phyloP scores from a whole-genome alignment of 2,113 vertebrate species.

The Xenopus laevis region DNA sequence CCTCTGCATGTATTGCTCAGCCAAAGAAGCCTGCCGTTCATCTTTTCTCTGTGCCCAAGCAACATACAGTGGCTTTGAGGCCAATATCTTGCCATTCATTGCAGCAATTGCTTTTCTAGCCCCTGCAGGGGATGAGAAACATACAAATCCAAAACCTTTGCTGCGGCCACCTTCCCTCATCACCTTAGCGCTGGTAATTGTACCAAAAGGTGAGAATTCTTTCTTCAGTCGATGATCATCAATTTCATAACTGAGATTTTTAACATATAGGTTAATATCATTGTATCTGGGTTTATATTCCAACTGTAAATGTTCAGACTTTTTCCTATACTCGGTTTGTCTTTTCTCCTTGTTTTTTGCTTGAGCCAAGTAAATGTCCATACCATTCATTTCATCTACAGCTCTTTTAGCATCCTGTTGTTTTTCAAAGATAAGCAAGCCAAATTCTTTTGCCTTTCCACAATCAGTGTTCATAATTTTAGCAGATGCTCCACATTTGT shows the following conservation, averaged over 20 bases:
- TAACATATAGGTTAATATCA: constrained; percentile 17
- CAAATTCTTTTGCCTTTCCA: too few relatives aligned
- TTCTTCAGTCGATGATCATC: constrained; percentile 8
- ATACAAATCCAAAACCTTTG: background rate
- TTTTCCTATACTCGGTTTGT: constrained; percentile 29
- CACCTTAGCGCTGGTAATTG: constrained; percentile 9
- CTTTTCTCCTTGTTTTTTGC: constrained; percentile 18
- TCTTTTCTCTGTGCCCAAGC: too few relatives aligned
- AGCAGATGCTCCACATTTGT: too few relatives aligned
- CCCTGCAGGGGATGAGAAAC: background rate
- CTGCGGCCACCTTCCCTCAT: background rate
- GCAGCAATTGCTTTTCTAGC: constrained; percentile 5
- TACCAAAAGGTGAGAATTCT: constrained; percentile 19
- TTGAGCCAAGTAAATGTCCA: constrained; percentile 18
- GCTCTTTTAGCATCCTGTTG: too few relatives aligned
- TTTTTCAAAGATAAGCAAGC: too few relatives aligned
- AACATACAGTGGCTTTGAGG: too few relatives aligned
- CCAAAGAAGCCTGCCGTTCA: too few relatives aligned
- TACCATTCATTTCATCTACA: constrained; percentile 8
- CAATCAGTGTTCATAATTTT: too few relatives aligned
- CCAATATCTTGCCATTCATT: constrained; percentile 9
- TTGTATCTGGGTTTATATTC: constrained; percentile 1
- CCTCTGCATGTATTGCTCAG: too few relatives aligned
- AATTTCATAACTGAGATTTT: constrained; percentile 17
- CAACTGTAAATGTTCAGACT: constrained; percentile 27